phyloP scores from a whole-genome alignment of 2,113 vertebrate species.

The Myotis brandtii region DNA sequence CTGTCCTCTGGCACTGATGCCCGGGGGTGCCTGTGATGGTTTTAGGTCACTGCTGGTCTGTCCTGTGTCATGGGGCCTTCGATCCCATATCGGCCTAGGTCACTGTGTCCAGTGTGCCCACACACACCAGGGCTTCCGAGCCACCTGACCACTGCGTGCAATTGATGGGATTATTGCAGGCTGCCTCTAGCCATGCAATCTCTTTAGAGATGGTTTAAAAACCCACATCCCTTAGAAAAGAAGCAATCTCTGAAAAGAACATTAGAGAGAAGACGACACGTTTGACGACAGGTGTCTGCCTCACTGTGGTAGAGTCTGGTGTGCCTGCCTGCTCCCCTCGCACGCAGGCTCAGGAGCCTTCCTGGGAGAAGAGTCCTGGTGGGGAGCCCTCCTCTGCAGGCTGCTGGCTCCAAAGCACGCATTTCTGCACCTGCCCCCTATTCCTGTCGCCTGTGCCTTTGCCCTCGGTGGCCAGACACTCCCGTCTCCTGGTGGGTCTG shows the following conservation, averaged over 20 bases:
- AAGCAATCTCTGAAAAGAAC: neutral
- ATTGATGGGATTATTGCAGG: neutral
- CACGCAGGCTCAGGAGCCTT: rapidly evolving
- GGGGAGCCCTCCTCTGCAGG: neutral
- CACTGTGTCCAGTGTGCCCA: neutral
- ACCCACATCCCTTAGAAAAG: neutral
- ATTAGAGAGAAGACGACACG: neutral
- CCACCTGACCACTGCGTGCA: neutral
- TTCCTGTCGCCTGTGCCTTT: neutral
- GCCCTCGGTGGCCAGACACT: neutral
- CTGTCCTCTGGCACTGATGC: neutral
- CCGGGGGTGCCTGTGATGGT: neutral
- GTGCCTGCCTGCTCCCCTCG: too few relatives aligned
- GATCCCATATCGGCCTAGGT: neutral
- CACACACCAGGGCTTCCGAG: neutral
- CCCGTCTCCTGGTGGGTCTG: neutral
- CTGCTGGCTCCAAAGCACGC: neutral
- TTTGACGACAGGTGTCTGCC: neutral
- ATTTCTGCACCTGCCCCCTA: neutral
- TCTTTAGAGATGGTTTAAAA: neutral
- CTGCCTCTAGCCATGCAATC: neutral
- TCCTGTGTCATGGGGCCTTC: neutral
- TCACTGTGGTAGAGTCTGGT: neutral
- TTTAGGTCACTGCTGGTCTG: neutral
- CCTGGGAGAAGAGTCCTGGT: neutral